phyloP scores from a whole-genome alignment of 2,797 vertebrate genomes.

The Petrocephalus schoutedeni region DNA sequence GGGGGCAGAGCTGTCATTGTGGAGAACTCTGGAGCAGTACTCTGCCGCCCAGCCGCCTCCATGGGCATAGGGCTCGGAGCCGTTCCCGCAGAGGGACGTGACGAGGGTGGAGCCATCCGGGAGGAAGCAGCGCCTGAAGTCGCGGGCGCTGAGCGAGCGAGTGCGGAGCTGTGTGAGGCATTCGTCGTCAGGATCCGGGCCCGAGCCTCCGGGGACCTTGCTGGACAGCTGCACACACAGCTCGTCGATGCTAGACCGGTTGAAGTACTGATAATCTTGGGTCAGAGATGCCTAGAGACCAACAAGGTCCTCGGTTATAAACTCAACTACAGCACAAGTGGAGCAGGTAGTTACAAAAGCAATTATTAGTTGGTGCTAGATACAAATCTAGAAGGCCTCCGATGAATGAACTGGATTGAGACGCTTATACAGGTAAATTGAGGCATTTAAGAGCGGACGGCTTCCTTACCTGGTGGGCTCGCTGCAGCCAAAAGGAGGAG shows the following conservation, averaged over 20 bases:
- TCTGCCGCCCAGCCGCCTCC: constrained; percentile 62
- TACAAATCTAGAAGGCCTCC: neutral
- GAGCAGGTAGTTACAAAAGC: neutral
- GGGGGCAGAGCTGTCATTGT: constrained; percentile 43
- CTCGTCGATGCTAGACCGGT: constrained; percentile 63
- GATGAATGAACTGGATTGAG: neutral
- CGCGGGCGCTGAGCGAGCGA: constrained; percentile 62
- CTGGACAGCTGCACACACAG: constrained; percentile 68
- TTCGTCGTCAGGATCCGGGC: constrained; percentile 44
- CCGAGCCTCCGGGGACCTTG: constrained; percentile 25
- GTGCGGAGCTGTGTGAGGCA: constrained; percentile 62
- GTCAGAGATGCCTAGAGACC: constrained; percentile 53
- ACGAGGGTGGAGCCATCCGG: constrained; percentile 68
- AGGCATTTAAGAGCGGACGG: neutral
- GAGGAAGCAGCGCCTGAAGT: constrained; percentile 76
- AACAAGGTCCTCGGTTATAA: constrained; percentile 16
- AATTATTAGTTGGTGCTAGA: neutral
- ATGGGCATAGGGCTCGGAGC: constrained; percentile 44
- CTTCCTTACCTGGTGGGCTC: constrained; percentile 61
- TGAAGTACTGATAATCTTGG: constrained; percentile 59
- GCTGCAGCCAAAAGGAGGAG: constrained; percentile 70
- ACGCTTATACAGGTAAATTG: neutral
- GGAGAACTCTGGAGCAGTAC: constrained; percentile 57
- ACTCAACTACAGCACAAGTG: neutral
- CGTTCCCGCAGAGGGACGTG: constrained; percentile 59